Base-by-base conservation (phyloP, 2,888 invertebrate genomes). In the Dugesia japonica region DNA sequence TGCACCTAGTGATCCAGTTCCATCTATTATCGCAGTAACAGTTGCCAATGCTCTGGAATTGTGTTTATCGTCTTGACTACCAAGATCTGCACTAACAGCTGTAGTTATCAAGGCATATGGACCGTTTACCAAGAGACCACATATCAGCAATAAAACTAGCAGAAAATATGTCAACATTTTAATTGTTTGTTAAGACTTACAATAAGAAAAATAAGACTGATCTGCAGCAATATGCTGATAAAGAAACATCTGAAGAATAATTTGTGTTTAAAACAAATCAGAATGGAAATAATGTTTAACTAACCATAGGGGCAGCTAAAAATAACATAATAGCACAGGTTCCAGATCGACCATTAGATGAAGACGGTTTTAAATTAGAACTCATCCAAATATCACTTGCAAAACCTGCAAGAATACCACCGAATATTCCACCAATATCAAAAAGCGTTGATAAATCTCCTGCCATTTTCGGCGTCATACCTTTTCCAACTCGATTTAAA, bases 91-190 rank as follows among this genome's bases (percentile, higher is more conserved):
- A 74, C 91, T 91, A 33, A 94, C 92, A 0, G 92, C 91, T 0
- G 93, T 94, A 15, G 93, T 93, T 82, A 94, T 93, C 73, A 94
- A 87, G 1, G 92, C 91, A 83, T 93, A 93, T 0, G 93, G 93
- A 0, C 92, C 93, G 84, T 93, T 93, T 0, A 93, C 92, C 73
- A 92, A 85, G 79, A 89, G 85, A 9, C 92, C 92, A 15, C 89
- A 89, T 7, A 89, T 76, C 75, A 90, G 82, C 78, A 93, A 86
- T 79, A 92, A 42, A 15, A 71, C 78, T 74, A 42, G 26, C 38
- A 38, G 17, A 38, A 9, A 38, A 38, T 38, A 13, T 13, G 17
- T 38, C 17, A 13, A 13, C 13, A 20, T 17, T 17, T 17, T 13
- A 13, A 20, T 13, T 15, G 20, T 9, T 31, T 15, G 13, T 17